phyloP scores from a whole-genome alignment of 2,113 vertebrate species.

The Illadopsis cleaveri region DNA sequence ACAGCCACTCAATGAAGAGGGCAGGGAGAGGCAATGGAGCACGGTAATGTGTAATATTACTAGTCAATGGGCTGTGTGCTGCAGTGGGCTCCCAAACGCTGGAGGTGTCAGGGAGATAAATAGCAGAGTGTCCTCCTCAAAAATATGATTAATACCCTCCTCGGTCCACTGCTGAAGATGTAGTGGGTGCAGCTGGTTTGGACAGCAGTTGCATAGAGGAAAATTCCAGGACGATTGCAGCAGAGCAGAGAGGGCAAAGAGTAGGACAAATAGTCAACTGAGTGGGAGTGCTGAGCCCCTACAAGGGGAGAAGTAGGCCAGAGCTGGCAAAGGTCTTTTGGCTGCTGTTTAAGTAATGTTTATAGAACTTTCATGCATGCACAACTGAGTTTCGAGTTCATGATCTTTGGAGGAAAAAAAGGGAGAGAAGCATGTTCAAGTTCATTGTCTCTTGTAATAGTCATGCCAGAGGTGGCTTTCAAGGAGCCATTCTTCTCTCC shows the following conservation, averaged over 20 bases:
- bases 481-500: not conserved
- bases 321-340: slow-evolving; percentile 46
- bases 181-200: slow-evolving; percentile 99
- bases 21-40: slow-evolving; percentile 99
- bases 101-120: slow-evolving; percentile 99
- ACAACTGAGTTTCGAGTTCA: slow-evolving; percentile 57
- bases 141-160: slow-evolving; percentile 99
- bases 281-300: slow-evolving; percentile 60
- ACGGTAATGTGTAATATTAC: slow-evolving; percentile 99
- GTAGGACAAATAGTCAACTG: slow-evolving; percentile 89
- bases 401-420: slow-evolving; percentile 29
- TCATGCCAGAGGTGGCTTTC: slow-evolving; percentile 30
- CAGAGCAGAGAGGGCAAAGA: slow-evolving; percentile 98
- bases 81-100: slow-evolving; percentile 93
- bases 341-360: slow-evolving; percentile 63
- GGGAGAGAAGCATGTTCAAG: slow-evolving; percentile 34
- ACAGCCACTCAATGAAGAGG: slow-evolving; percentile 99
- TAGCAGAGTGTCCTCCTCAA: slow-evolving; percentile 99
- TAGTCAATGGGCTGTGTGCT: slow-evolving; percentile 99
- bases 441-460: slow-evolving; percentile 51
- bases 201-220: slow-evolving; percentile 92
- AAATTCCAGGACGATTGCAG: slow-evolving; percentile 86
- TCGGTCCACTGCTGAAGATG: slow-evolving; percentile 99
- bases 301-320: slow-evolving; percentile 30
- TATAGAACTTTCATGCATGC: slow-evolving; percentile 43